These are phyloP conservation scores for Carposina sasakii DNA, from an alignment of 1,140 invertebrate genomes.

Conservation along the genomic window DNA sequence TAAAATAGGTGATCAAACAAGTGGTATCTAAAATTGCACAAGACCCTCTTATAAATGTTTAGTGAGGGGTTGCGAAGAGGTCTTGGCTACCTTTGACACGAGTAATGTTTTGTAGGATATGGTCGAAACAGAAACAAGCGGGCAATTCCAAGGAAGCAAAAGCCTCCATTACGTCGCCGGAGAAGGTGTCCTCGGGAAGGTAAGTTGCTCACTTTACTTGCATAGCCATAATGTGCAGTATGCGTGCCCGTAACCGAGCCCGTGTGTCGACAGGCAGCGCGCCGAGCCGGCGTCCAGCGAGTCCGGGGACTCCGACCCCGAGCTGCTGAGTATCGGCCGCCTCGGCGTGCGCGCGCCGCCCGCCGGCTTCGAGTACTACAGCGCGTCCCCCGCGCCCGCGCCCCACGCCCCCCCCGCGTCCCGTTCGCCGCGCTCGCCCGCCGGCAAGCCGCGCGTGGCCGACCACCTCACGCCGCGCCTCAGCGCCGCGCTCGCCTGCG, in stretches of 20 bases:
- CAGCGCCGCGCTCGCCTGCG: slow-evolving; percentile 71
- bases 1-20: no score
- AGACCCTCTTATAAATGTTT: no score
- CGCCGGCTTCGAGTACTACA: slow-evolving; percentile 80
- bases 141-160: slow-evolving; percentile 24
- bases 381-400: slow-evolving; percentile 71
- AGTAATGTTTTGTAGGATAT: slow-evolving; percentile 41
- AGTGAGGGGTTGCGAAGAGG: no score
- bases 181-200: slow-evolving; percentile 37
- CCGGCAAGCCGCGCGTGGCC: no score
- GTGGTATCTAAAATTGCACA: no score
- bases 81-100: slow-evolving; percentile 15
- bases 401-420: slow-evolving; percentile 71
- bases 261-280: no score
- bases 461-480: no score
- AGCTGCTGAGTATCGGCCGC: slow-evolving; percentile 69
- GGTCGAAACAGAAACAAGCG: slow-evolving; percentile 47
- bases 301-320: slow-evolving; percentile 70
- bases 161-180: slow-evolving; percentile 27
- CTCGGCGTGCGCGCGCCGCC: slow-evolving; percentile 74
- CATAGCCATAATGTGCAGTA: no score
- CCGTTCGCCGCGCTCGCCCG: no score
- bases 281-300: slow-evolving; percentile 63
- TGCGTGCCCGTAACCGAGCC: no score
- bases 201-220: slow-evolving; percentile 16